Percentiles rank a stretch among this genome's conserved stretches.
phyloP scores from a whole-genome alignment of 2,888 invertebrate species.

The Stenodema calcarata region DNA sequence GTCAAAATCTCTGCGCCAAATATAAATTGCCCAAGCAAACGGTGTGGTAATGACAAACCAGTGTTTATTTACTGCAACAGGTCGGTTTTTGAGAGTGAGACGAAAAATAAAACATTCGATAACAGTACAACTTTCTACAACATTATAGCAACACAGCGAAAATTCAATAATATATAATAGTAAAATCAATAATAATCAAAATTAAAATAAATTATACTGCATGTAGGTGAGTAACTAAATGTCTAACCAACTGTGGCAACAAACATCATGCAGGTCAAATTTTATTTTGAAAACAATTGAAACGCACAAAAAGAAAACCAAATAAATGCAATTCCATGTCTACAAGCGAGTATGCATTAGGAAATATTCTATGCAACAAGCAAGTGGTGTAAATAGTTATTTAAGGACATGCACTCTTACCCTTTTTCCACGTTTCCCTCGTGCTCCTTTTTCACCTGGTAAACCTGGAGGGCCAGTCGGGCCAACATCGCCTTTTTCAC shows the following conservation, averaged over 20 bases:
- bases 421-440: constrained; percentile 93
- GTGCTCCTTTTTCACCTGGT: constrained; percentile 85
- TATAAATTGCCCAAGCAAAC: too few relatives aligned
- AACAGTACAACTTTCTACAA: not conserved
- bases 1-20: too few relatives aligned
- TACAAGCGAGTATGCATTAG: not conserved
- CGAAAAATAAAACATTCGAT: not conserved
- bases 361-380: not conserved
- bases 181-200: not conserved
- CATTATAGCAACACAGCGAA: not conserved
- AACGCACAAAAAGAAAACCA: not conserved
- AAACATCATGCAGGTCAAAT: not conserved
- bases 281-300: not conserved
- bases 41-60: too few relatives aligned
- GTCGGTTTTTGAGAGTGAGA: too few relatives aligned
- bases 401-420: constrained; percentile 62
- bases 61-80: too few relatives aligned
- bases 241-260: not conserved
- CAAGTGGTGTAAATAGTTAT: not conserved
- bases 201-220: not conserved
- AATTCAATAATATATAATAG: not conserved
- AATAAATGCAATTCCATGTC: not conserved
- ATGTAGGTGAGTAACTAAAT: not conserved
- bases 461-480: constrained; percentile 78
- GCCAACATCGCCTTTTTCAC: constrained; percentile 82